phyloP scores from a whole-genome alignment of 1,140 invertebrate species.

The Neodiprion lecontei region DNA sequence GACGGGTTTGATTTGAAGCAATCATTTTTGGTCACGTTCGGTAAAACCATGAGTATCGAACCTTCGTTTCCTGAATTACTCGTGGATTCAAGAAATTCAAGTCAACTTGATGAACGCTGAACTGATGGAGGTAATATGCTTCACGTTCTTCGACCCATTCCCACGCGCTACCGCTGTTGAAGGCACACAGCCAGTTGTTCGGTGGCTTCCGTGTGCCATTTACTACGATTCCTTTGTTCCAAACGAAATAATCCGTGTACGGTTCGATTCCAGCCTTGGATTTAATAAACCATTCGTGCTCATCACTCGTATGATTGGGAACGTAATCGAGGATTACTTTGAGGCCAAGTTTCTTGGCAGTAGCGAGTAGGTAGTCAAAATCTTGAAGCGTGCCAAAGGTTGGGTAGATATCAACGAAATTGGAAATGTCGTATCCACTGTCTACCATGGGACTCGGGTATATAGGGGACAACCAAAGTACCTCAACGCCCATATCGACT shows the following conservation, averaged over 20 bases:
- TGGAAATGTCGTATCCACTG: conserved; percentile 72
- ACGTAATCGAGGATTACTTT: conserved; percentile 73
- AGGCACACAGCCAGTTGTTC: conserved; percentile 43
- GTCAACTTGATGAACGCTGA: conserved; percentile 70
- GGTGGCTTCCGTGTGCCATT: conserved; percentile 19
- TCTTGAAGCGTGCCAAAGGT: conserved; percentile 71
- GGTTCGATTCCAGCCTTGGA: conserved; percentile 63
- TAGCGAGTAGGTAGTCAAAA: conserved; percentile 62
- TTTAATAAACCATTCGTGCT: conserved; percentile 73
- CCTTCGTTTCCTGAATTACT: conserved; percentile 66
- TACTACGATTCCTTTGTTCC: conserved; percentile 59
- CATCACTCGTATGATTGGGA: conserved; percentile 78
- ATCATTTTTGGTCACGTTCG: conserved; percentile 1
- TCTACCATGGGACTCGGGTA: conserved; percentile 67
- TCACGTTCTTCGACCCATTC: conserved; percentile 59
- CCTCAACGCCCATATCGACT: conserved; percentile 65
- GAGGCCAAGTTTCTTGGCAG: conserved; percentile 45
- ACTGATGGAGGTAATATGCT: conserved; percentile 71
- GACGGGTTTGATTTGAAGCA: not conserved
- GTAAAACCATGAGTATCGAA: conserved; percentile 21
- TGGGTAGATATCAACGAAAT: conserved; percentile 67
- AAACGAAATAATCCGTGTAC: conserved; percentile 74
- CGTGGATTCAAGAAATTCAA: conserved; percentile 71
- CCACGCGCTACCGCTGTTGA: conserved; percentile 64
- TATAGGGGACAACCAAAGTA: conserved; percentile 70